Evolutionary conservation across 1,140 invertebrate genomes (phyloP), one percentile per base, ranked within the genome.

Genomic region (Anastrepha obliqua): DNA sequence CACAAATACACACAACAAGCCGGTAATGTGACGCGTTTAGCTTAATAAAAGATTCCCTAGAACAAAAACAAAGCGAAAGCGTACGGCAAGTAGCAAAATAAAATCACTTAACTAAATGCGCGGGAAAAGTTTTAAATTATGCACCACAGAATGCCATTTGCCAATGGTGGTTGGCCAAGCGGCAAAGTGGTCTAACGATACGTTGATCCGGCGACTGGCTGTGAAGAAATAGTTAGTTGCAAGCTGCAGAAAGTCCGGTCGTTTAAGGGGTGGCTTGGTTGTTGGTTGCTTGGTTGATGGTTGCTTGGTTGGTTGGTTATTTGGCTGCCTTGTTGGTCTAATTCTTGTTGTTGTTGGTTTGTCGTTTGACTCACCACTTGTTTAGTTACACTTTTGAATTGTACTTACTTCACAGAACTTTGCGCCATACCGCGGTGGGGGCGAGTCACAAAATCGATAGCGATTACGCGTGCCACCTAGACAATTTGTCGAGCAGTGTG

Each of bases 381-480:
- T 81, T 81, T 81, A 58, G 74, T 81, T 81, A 81, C 74, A 58
- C 47, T 81, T 74, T 55, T 3, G 5, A 7, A 67, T 67, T 67
- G 5, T 67, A 67, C 92, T 93, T 94, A 97, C 97, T 95, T 97
- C 95, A 91, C 97, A 98, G 93, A 97, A 97, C 93, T 96, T 97
- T 55, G 96, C 96, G 2, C 97, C 97, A 90, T 97, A 97, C 67
- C 96, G 95, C 1, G 97, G 97, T 0, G 96, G 96, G 8, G 97
- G 97, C 6, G 96, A 96, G 90, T 98, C 97, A 91, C 97, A 98
- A 92, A 97, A 97, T 88, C 97, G 94, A 92, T 97, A 97, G 55
- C 97, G 94, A 93, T 96, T 97, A 55, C 96, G 94, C 2, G 96
- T 97, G 3, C 97, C 96, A 8, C 96, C 96, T 29, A 96, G 95